Percentiles rank a stretch among this genome's conserved stretches.
Evolutionary conservation across 2,113 vertebrate species (phyloP).

Genomic region (Passerina amoena): DNA sequence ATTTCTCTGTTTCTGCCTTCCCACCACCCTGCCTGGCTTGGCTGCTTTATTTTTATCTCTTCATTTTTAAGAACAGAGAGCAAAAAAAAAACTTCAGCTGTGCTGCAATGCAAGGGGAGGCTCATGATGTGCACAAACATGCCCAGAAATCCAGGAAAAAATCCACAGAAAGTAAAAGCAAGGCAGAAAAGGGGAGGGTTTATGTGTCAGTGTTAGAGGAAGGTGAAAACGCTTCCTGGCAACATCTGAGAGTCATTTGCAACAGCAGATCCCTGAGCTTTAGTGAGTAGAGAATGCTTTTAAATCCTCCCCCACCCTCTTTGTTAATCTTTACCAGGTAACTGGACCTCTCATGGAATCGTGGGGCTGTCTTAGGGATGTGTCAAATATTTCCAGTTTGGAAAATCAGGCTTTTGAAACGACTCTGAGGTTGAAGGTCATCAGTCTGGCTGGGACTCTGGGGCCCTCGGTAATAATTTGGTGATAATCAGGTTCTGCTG

Average conservation of each 20-base stretch:
- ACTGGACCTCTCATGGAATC: neutral
- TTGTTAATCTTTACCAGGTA: slow-evolving; percentile 38
- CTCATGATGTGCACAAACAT: neutral
- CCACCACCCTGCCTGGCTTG: neutral
- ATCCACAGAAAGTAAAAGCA: neutral
- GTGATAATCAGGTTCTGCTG: neutral
- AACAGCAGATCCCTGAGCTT: slow-evolving; percentile 4
- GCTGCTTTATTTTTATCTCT: neutral
- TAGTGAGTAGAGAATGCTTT: slow-evolving; percentile 1
- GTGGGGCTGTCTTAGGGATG: neutral
- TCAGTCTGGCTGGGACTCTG: neutral
- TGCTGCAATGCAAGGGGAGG: neutral
- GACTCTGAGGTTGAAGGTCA: neutral
- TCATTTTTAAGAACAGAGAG: neutral
- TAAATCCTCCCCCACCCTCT: neutral
- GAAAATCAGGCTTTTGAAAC: neutral
- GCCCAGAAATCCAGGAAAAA: neutral
- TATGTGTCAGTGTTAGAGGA: neutral
- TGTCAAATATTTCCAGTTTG: neutral
- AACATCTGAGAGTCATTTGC: slow-evolving; percentile 56
- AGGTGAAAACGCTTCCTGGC: slow-evolving; percentile 50
- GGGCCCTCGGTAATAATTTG: neutral
- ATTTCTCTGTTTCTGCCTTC: neutral
- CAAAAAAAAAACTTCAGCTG: neutral
- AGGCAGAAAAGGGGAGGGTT: neutral